Base-by-base conservation (phyloP, 2,888 invertebrate genomes). In the Minunthozetes semirufus region DNA sequence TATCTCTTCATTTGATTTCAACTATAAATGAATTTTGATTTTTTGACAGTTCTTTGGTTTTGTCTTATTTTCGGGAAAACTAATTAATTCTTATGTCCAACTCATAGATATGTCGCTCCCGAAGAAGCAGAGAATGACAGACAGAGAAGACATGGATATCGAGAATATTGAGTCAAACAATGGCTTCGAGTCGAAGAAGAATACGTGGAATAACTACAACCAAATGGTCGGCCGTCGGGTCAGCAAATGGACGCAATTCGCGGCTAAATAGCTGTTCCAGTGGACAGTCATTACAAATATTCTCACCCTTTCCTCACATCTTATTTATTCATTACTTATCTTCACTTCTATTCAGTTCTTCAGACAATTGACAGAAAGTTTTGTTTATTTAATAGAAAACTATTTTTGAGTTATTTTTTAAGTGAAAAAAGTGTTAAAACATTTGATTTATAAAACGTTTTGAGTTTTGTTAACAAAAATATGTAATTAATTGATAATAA, bases 291-390 rank as follows among this genome's bases (percentile, higher is more conserved):
- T 22, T 2, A 19, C 11, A 15, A 5, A 59, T 11, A 13, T 5
- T 17, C 11, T 61, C 13, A 29, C 27, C 13, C 29, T 17, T 29
- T 33, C 17, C 9, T 63, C 19, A 6, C 17, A 33, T 33, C 15
- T 63, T 33, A n/a, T 63, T 63, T 63, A 61, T 61, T 61, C 19
- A 50, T 50, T 50, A n/a, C 19, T n/a, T n/a, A 9, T 50, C 19
- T 50, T 50, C 50, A n/a, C 50, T 6, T 50, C 11, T 4, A 42
- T 13, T 42, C 11, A 9, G 8, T 42, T 42, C 1, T 42, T 13
- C 13, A 13, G 8, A 13, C 5, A 42, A 42, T 9, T 42, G 42
- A 13, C 42, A 13, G 9, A 42, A 8, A 42, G 1, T 42, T 42
- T 42, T 42, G 42, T 42, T 42, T 42, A 13, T 42, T 42, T 42